phyloP scores from a whole-genome alignment of 2,888 invertebrate species.

The Plebejus melissa region DNA sequence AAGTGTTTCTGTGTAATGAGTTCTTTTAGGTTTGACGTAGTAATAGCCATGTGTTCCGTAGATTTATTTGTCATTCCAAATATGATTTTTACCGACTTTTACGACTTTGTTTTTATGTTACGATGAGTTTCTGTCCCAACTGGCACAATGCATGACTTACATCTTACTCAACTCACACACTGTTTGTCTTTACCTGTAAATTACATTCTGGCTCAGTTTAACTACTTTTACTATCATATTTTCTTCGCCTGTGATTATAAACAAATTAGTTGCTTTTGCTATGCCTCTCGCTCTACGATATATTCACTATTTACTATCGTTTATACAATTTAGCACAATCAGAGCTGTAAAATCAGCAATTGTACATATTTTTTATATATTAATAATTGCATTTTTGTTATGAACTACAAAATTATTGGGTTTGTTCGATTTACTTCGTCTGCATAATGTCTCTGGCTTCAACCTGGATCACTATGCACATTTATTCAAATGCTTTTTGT shows the following conservation, averaged over 20 bases:
- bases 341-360: constrained; percentile 23
- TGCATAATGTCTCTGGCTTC: constrained; percentile 65
- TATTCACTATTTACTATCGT: constrained; percentile 6
- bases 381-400: constrained; percentile 18
- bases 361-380: constrained; percentile 3
- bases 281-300: constrained; percentile 23
- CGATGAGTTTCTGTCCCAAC: constrained; percentile 18
- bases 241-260: constrained; percentile 53
- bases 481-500: constrained; percentile 37
- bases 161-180: constrained; percentile 22
- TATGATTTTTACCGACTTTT: constrained; percentile 41
- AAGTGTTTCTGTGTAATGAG: constrained; percentile 55
- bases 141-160: constrained; percentile 30
- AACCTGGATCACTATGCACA: constrained; percentile 54
- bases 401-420: constrained; percentile 28
- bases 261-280: constrained; percentile 28
- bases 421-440: constrained; percentile 35
- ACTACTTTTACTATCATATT: constrained; percentile 31
- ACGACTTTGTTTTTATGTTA: constrained; percentile 30
- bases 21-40: constrained; percentile 57
- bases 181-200: constrained; percentile 40
- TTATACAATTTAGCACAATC: constrained; percentile 18
- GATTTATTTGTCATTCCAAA: constrained; percentile 52
- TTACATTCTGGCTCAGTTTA: constrained; percentile 63
- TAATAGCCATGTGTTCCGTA: constrained; percentile 50